Evolutionary conservation across 2,113 vertebrate genomes (phyloP), one percentile per base, ranked within the genome.

Genomic region (Erythrocercus mccallii): DNA sequence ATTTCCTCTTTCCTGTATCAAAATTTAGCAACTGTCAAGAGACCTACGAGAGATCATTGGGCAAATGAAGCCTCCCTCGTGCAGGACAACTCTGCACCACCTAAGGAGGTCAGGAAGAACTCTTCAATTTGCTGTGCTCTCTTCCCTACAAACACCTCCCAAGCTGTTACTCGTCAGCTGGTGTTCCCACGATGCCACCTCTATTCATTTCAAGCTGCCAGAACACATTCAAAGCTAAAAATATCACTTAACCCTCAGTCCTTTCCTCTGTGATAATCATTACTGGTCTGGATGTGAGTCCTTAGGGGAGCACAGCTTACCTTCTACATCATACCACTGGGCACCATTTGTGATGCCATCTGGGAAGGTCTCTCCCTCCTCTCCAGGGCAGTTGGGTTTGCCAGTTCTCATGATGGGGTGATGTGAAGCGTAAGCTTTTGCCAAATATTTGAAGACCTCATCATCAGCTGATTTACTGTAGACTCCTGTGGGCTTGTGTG

Each of bases 331-430:
- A 18, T 99, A 99, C 99, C 99, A 99, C 69, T 97, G 53, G 4
- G 99, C 99, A 27, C 99, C 99, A 2, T 99, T 99, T 5, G 99
- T 99, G 96, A 99, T 99, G 42, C 99, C 99, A 28, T 99, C 98
- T 76, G 97, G 82, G 93, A 99, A 99, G 16, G 97, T 98, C 96
- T 99, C 99, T 0, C 56, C 70, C 47, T 91, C 87, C 48, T 96
- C 95, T 3, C 97, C 98, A 0, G 97, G 97, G 88, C 99, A 99
- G 9, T 98, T 97, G 51, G 99, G 99, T 24, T 93, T 71, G 24
- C 99, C 99, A 3, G 98, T 99, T 97, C 97, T 99, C 99, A 99
- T 99, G 81, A 99, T 97, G 7, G 99, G 99, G 87, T 99, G 98
- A 94, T 99, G 98, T 15, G 98, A 97, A 0, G 99, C 98, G 0